Base-by-base conservation (phyloP, 2,797 vertebrate genomes). In the Pseudochromis fuscus region DNA sequence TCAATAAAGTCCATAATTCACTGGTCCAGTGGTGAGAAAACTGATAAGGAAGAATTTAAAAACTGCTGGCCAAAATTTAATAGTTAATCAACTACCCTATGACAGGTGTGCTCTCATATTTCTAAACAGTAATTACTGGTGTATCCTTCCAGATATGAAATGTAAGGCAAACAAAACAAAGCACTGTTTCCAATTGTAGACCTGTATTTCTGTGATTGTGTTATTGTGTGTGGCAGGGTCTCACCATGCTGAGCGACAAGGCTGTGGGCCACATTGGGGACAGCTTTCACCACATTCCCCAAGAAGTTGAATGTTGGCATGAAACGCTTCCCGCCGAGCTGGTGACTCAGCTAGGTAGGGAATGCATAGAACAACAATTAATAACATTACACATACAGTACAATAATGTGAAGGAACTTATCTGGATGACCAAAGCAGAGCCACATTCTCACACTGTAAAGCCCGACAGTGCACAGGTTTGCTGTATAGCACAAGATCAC, bases 261-360 rank as follows among this genome's bases (percentile, higher is more conserved):
- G 21, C 70, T 72, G 10, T 94, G 91, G 52, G 93, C 90, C 81
- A 97, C 85, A 48, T 75, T 68, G 56, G 97, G 95, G 42, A 95
- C 77, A 11, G 91, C 87, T 75, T 97, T 95, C 83, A 96, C 80
- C 50, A 99, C 78, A 81, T 94, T 97, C 80, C 97, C 97, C 85
- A 99, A 74, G 81, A 99, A 94, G 60, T 60, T 95, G 71, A 97
- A 92, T 0, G 86, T 93, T 31, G 95, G 92, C 63, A 95, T 82
- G 73, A 92, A 95, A 67, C 61, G 74, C 85, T 90, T 94, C 89
- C 94, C 72, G 66, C 88, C 92, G 55, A 86, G 60, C 82, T 92
- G 88, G 72, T 92, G 91, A 72, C 87, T 92, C 44, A 98, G 89
- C 98, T 99, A 85, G 19, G 81, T 10, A 46, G 23, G 3, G 3